Evolutionary conservation across 1,140 invertebrate species (phyloP), one percentile per base, ranked within the genome.

Genomic region (Saccostrea cuccullata): DNA sequence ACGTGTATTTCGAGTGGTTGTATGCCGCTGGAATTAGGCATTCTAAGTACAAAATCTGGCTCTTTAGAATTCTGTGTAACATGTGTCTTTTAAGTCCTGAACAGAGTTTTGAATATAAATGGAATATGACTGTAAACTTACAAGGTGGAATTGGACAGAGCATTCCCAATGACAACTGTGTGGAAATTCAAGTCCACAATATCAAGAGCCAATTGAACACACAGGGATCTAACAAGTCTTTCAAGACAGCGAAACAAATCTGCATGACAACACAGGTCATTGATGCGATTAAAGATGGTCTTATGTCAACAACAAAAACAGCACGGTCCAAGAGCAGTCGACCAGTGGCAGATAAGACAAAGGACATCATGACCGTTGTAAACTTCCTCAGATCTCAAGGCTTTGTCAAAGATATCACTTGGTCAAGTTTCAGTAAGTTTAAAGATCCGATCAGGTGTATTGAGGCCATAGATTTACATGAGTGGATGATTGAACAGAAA

Each of bases 1-100:
- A 90, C 85, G 87, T 84, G 17, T 82, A 70, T 47, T 89, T 88
- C 67, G 85, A 90, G 55, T 84, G 84, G 82, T 73, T 89, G 47
- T 84, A 84, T 70, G 85, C 82, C 20, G 26, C 86, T 55, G 12
- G 55, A 15, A 5, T 84, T 2, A 82, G 86, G 30, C 90, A 90
- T 55, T 83, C 55, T 1, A 87, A 89, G 26, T 90, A 90, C 30
- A 86, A 67, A 73, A 12, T 86, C 9, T 90, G 89, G 89, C 70
- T 87, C 30, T 36, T 36, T 36, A 36, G 30, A 36, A 36, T 36
- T 36, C 30, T 36, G 30, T 36, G 30, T 36, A 36, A 36, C 30
- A 36, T 36, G 30, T 36, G 30, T 36, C 30, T 36, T 36, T 36
- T 36, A 36, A 36, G 2, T 36, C 30, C 30, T 36, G 30, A 36